These are phyloP conservation scores for Cetoscarus ocellatus DNA, from an alignment of 2,797 vertebrate species.

Conservation along the genomic window DNA sequence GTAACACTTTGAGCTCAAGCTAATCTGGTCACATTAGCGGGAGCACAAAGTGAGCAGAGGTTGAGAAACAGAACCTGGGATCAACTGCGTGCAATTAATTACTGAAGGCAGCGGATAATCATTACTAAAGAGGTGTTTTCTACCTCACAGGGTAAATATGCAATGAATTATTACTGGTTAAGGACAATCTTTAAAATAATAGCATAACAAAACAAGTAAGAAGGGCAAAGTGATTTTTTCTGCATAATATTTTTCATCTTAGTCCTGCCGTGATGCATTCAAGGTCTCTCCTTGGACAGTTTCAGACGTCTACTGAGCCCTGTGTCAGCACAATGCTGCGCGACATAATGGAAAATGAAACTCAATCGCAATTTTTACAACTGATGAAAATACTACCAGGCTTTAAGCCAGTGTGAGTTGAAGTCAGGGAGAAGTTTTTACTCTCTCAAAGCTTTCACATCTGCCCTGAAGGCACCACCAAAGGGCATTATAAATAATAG, in stretches of 20 bases:
- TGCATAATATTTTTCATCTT: conserved; percentile 32
- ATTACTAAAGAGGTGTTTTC: conserved; percentile 23
- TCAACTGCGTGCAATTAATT: conserved; percentile 27
- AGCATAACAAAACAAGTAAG: conserved; percentile 27
- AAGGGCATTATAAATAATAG: conserved; percentile 65
- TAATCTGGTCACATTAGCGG: conserved; percentile 11
- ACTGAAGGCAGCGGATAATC: conserved; percentile 6
- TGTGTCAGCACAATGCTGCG: conserved; percentile 50
- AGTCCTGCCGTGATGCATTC: conserved; percentile 38
- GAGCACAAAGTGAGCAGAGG: conserved; percentile 4
- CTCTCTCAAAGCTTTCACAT: conserved; percentile 52
- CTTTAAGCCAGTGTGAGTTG: neutral
- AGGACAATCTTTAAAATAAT: conserved; percentile 23
- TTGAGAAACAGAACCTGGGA: conserved; percentile 26
- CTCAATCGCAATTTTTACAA: conserved; percentile 41
- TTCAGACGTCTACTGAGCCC: conserved; percentile 42
- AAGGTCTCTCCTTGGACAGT: neutral
- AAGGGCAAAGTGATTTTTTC: conserved; percentile 28
- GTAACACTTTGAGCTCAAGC: conserved; percentile 2
- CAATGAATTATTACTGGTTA: conserved; percentile 10
- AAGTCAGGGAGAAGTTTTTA: conserved; percentile 22
- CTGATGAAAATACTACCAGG: conserved; percentile 54
- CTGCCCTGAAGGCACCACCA: conserved; percentile 44
- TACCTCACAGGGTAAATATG: conserved; percentile 9
- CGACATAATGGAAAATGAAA: conserved; percentile 52